Base-by-base conservation (phyloP, 2,888 invertebrate genomes). In the Lasioglossum villosulum region DNA sequence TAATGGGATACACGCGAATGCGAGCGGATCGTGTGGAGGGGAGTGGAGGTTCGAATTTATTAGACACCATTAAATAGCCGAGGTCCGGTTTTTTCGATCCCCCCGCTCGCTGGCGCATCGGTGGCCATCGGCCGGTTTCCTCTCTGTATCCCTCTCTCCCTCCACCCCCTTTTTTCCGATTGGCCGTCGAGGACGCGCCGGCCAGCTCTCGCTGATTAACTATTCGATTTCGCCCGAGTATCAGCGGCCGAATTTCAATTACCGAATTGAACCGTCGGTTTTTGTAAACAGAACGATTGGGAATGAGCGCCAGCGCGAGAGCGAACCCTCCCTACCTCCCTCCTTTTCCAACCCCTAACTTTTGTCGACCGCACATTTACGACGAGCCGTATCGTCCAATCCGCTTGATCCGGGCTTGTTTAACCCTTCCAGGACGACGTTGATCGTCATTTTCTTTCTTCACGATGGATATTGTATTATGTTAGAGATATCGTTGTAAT, bases 231-330 rank as follows among this genome's bases (percentile, higher is more conserved):
- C 63, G 66, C 34, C 82, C 23, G 34, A 63, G 84, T 80, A 84
- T 79, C 78, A 66, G 68, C 71, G 76, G 19, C 77, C 83, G 85
- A 86, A 86, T 88, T 89, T 86, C 83, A 90, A 90, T 90, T 90
- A 89, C 81, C 79, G 87, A 76, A 86, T 86, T 78, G 84, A 84
- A 88, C 73, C 78, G 71, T 70, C 63, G 82, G 86, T 84, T 84
- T 85, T 84, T 78, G 84, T 75, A 83, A 78, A 83, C 66, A 82
- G 68, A 59, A 27, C 76, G 39, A 30, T 30, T 30, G 30, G 30
- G 66, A 23, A 73, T 16, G 27, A 75, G 63, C 66, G 34, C 45
- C 30, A 30, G 48, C 37, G 72, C n/a, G 72, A 59, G 30, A n/a
- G 23, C 1, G 71, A 16, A 16, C 23, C 45, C 45, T 34, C 56